Conservation (phyloP, 1,140 invertebrate genomes). For the Drosophila pachea region DNA sequence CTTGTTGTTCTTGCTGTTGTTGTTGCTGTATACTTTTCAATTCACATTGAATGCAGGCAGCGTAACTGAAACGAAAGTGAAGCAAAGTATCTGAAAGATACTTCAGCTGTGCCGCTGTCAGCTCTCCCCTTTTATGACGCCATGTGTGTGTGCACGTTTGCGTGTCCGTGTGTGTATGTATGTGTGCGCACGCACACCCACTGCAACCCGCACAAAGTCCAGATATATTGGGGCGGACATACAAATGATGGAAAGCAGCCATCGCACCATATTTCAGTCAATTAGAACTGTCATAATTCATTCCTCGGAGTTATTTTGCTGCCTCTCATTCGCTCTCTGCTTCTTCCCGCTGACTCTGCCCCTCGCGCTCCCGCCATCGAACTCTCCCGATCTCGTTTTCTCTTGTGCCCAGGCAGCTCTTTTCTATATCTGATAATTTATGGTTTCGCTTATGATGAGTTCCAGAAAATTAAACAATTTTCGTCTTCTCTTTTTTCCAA, state of each 20-base stretch:
- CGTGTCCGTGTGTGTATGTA: neutral
- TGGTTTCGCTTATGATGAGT: slow-evolving; percentile 73
- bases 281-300: slow-evolving; percentile 79
- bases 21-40: slow-evolving; percentile 28
- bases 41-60: slow-evolving; percentile 52
- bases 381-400: slow-evolving; percentile 5
- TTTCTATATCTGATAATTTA: slow-evolving; percentile 63
- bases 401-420: slow-evolving; percentile 13
- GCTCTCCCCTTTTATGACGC: neutral
- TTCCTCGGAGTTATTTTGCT: slow-evolving; percentile 78
- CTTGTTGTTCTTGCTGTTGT: neutral
- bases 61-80: slow-evolving; percentile 66
- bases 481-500: slow-evolving; percentile 32
- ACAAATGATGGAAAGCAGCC: slow-evolving; percentile 73
- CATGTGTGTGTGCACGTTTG: neutral
- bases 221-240: slow-evolving; percentile 29
- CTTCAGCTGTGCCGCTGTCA: slow-evolving; percentile 40
- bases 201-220: slow-evolving; percentile 35
- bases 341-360: neutral
- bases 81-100: slow-evolving; percentile 70
- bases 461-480: slow-evolving; percentile 78
- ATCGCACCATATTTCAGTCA: slow-evolving; percentile 79
- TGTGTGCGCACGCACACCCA: slow-evolving; percentile 18
- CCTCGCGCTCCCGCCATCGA: neutral
- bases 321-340: slow-evolving; percentile 22